Conservation (phyloP, 64 coral and sea anemone genomes). For the Orbicella faveolata region DNA sequence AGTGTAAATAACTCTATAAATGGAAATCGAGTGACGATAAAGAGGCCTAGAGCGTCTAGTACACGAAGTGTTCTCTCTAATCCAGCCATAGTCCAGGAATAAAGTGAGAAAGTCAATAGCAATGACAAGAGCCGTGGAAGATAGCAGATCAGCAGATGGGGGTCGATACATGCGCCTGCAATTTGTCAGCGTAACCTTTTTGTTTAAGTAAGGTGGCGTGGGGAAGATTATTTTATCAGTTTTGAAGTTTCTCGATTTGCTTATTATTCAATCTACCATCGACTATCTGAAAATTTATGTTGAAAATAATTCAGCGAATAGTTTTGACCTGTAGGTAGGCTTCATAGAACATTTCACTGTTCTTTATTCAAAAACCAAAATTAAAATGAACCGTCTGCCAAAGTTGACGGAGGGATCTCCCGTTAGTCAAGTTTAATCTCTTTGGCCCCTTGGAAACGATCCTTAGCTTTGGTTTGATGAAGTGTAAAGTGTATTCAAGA, state of each 20-base stretch:
- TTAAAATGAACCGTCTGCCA: background rate
- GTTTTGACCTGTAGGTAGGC: too few relatives aligned
- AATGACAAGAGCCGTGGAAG: too few relatives aligned
- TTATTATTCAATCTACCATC: background rate
- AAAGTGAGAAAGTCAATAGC: background rate
- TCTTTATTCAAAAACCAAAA: background rate
- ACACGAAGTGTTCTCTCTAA: slow-evolving; percentile 28
- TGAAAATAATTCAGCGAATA: too few relatives aligned
- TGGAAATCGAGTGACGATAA: slow-evolving; percentile 86
- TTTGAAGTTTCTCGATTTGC: too few relatives aligned
- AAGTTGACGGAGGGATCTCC: background rate
- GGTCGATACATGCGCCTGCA: background rate
- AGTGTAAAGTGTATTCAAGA: background rate
- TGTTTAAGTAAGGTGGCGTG: background rate
- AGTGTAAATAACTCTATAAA: slow-evolving; percentile 84
- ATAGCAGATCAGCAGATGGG: background rate
- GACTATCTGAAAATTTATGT: background rate
- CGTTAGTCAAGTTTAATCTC: background rate
- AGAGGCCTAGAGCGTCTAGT: slow-evolving; percentile 69
- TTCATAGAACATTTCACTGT: too few relatives aligned
- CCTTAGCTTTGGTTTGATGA: background rate
- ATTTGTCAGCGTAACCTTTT: background rate
- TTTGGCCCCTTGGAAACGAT: background rate
- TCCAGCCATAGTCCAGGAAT: background rate
- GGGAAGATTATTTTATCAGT: background rate